Percentiles rank a stretch among this genome's conserved stretches.
Conservation (phyloP, 2,888 invertebrate genomes). For the Heliconius aoede region DNA sequence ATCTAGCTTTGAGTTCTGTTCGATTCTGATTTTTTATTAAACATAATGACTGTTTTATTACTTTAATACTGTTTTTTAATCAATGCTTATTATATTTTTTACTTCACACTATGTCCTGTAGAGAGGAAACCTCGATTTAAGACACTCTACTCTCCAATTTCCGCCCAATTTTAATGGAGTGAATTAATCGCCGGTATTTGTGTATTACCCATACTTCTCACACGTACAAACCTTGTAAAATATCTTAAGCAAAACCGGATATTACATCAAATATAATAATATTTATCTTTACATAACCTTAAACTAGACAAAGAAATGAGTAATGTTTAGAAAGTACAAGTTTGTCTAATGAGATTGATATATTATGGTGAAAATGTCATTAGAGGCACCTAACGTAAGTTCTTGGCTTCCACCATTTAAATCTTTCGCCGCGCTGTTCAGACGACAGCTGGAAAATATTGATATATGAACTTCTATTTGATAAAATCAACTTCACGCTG, state of each 20-base stretch:
- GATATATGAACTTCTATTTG: background rate
- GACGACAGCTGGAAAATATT: background rate
- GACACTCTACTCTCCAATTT: too few species aligned
- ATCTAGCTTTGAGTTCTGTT: too few species aligned
- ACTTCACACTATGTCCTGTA: too few species aligned
- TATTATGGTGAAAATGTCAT: conserved; percentile 27
- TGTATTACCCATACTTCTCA: too few species aligned
- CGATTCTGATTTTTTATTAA: too few species aligned
- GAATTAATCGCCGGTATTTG: too few species aligned
- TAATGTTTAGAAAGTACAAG: conserved; percentile 26
- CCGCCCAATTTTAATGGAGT: too few species aligned
- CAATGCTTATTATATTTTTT: too few species aligned
- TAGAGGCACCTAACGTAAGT: conserved; percentile 22
- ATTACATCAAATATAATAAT: background rate
- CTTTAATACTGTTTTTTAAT: too few species aligned
- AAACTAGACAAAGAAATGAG: conserved; percentile 7
- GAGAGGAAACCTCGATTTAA: too few species aligned
- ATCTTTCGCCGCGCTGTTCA: background rate
- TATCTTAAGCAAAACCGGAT: background rate
- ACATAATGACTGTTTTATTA: too few species aligned
- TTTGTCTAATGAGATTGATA: conserved; percentile 15
- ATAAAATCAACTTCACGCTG: too few species aligned
- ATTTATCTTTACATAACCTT: background rate
- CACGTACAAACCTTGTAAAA: background rate
- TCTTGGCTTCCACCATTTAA: conserved; percentile 19